These are phyloP conservation scores for Myotis brandtii DNA, from an alignment of 2,113 vertebrate genomes.

Conservation along the genomic window DNA sequence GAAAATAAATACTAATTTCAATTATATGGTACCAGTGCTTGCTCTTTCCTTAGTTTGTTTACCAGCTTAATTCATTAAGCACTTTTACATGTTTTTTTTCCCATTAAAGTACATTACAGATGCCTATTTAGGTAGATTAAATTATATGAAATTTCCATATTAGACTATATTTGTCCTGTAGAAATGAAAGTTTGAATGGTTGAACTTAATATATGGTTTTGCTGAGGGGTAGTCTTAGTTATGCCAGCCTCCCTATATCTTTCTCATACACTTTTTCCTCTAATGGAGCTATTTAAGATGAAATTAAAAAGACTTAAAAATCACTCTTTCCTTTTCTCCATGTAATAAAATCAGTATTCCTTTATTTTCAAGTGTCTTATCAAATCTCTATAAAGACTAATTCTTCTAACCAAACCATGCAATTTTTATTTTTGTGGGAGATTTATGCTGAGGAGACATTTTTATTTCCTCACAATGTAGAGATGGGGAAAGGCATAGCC, in stretches of 20 bases:
- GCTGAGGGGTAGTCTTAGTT: neutral
- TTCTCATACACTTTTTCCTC: neutral
- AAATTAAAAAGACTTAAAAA: slow-evolving; percentile 23
- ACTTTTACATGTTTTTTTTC: neutral
- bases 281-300: neutral
- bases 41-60: neutral
- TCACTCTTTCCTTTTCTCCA: neutral
- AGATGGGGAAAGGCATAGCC: neutral
- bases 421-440: neutral
- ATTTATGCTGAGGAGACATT: neutral
- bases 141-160: neutral
- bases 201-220: neutral
- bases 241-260: neutral
- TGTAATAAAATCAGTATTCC: neutral
- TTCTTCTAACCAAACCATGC: neutral
- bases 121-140: neutral
- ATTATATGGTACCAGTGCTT: neutral
- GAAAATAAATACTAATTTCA: slow-evolving; percentile 29
- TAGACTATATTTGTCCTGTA: neutral
- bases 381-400: neutral
- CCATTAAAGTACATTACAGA: neutral
- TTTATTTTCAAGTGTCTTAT: neutral
- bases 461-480: neutral
- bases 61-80: neutral
- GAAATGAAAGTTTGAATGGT: slow-evolving; percentile 21